Conservation (phyloP, 2,113 vertebrate species). For the Centrocercus urophasianus region DNA sequence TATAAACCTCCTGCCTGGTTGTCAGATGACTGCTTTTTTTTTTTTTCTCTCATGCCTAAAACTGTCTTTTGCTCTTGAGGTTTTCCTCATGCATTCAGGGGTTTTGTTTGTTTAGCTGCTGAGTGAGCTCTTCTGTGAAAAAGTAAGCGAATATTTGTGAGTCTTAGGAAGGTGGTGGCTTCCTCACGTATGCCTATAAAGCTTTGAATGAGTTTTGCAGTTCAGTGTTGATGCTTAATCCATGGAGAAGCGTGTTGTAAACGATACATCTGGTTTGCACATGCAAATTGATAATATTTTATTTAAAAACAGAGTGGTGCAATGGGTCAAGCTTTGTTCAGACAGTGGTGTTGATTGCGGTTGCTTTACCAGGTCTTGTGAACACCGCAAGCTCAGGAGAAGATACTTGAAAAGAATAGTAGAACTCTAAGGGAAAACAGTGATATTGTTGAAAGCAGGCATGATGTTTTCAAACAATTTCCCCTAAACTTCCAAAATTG, state of each 20-base stretch:
- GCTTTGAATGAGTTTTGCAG: background rate
- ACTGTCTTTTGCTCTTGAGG: background rate
- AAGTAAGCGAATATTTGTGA: background rate
- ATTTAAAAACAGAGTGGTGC: background rate
- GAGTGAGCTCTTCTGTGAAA: background rate
- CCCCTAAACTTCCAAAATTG: background rate
- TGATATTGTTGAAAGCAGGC: background rate
- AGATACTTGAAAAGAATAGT: background rate
- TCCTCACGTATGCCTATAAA: background rate
- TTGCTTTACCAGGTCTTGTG: background rate
- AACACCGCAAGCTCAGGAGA: background rate
- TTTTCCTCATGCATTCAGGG: background rate
- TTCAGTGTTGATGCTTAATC: background rate
- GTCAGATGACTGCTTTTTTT: conserved; percentile 15
- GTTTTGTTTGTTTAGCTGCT: background rate
- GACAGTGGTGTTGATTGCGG: background rate
- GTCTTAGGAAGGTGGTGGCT: background rate
- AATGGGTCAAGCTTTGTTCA: background rate
- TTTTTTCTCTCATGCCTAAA: background rate
- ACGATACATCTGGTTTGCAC: background rate
- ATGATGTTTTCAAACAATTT: background rate
- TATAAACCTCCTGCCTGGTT: background rate
- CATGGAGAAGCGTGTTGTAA: background rate
- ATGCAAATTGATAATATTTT: background rate
- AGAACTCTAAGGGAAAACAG: background rate